Evolutionary conservation across 2,113 vertebrate species (phyloP).

Genomic region (Penelope pileata): DNA sequence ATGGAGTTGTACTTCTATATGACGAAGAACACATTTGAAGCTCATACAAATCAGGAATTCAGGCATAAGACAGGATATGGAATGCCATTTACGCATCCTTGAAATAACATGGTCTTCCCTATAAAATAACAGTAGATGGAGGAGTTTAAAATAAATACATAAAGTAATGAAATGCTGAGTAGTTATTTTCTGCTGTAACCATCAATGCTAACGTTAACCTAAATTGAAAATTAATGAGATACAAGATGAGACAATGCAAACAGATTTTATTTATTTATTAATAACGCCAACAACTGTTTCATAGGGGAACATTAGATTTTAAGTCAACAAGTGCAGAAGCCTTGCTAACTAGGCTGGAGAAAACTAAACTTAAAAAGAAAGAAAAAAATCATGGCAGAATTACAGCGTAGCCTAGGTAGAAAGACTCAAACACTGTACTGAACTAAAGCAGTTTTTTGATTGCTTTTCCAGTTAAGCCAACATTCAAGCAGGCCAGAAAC

Average conservation of each 20-base stretch:
- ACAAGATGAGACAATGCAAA: slow-evolving; percentile 14
- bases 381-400: background rate
- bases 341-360: background rate
- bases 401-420: background rate
- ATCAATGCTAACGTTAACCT: background rate
- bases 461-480: background rate
- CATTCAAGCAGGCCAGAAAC: background rate
- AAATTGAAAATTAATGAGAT: slow-evolving; percentile 22
- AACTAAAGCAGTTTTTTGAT: background rate
- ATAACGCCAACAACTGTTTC: background rate
- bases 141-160: background rate
- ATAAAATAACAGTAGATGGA: background rate
- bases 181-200: background rate
- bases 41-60: background rate
- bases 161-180: background rate
- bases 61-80: background rate
- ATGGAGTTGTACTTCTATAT: background rate
- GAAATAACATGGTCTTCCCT: background rate
- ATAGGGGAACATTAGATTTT: background rate
- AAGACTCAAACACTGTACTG: background rate
- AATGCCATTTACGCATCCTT: background rate
- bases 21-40: background rate
- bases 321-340: background rate
- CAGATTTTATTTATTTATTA: background rate
- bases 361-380: background rate